Evolutionary conservation across 1,140 invertebrate genomes (phyloP).

Genomic region (Parasteatoda tepidariorum): DNA sequence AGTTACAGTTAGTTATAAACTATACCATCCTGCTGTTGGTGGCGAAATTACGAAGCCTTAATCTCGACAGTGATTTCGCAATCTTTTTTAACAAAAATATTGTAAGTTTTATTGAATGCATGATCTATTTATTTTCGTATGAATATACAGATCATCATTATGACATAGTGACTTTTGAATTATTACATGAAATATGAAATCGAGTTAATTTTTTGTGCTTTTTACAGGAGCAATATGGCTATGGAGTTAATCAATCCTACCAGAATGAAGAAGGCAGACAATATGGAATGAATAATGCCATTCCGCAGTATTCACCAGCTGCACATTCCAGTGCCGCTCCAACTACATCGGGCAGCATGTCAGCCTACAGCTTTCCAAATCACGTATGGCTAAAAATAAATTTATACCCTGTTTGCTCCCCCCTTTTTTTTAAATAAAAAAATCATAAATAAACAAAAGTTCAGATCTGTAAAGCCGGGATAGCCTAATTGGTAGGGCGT

Average conservation of each 20-base stretch:
- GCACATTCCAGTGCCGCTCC: slow-evolving; percentile 34
- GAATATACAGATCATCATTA: no score
- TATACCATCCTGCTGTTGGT: no score
- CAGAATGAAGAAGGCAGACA: slow-evolving; percentile 22
- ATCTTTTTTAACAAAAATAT: no score
- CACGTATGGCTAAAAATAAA: not conserved
- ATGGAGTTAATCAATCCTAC: slow-evolving; percentile 32
- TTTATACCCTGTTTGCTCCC: not conserved
- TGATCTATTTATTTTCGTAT: no score
- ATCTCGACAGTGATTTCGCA: no score
- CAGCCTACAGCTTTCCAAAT: slow-evolving; percentile 36
- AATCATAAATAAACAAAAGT: not conserved
- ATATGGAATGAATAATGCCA: slow-evolving; percentile 50
- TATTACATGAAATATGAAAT: no score
- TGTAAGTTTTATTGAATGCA: no score
- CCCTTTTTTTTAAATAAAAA: not conserved
- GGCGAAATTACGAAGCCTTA: no score
- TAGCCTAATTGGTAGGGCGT: not conserved
- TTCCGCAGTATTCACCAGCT: slow-evolving; percentile 26
- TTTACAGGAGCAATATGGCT: slow-evolving; percentile 50
- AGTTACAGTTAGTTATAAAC: no score
- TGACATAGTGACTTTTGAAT: no score
- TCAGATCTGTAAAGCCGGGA: not conserved
- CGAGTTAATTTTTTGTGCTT: no score
- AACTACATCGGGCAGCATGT: slow-evolving; percentile 23